Evolutionary conservation across 2,888 invertebrate genomes (phyloP).

Genomic region (Sussaba pulchella): DNA sequence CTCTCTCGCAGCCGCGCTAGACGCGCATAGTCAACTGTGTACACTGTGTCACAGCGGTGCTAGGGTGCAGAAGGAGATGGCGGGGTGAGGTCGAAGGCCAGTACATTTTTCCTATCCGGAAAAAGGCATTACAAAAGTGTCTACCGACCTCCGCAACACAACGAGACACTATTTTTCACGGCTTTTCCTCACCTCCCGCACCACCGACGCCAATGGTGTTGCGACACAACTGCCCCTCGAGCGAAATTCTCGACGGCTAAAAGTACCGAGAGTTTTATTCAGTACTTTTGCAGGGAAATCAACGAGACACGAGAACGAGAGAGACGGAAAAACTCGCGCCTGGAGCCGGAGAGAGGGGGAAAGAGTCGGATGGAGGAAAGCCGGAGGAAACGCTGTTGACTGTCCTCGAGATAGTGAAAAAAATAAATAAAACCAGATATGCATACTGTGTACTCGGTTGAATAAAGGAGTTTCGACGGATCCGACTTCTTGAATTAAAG

Average conservation of each 20-base stretch:
- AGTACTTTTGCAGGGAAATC: slow-evolving; percentile 71
- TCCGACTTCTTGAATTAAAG: slow-evolving; percentile 47
- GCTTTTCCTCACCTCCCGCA: slow-evolving; percentile 20
- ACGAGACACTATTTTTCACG: slow-evolving; percentile 52
- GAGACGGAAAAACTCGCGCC: slow-evolving; percentile 42
- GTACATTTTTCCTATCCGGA: slow-evolving; percentile 70
- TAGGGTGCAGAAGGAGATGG: no score
- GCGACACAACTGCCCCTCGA: slow-evolving; percentile 59
- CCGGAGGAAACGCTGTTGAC: slow-evolving; percentile 51
- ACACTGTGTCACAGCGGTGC: neutral
- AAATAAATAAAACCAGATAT: slow-evolving; percentile 26
- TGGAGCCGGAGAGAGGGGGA: neutral
- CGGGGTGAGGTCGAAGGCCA: slow-evolving; percentile 19
- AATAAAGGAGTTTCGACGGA: slow-evolving; percentile 35
- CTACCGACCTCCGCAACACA: slow-evolving; percentile 41
- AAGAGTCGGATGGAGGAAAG: neutral
- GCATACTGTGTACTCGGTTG: slow-evolving; percentile 2
- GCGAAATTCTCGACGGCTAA: slow-evolving; percentile 58
- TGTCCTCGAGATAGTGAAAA: slow-evolving; percentile 29
- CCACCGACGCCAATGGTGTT: slow-evolving; percentile 46
- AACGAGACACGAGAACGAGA: slow-evolving; percentile 49
- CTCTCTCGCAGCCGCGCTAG: slow-evolving; percentile 33
- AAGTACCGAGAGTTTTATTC: slow-evolving; percentile 76
- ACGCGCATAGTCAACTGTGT: slow-evolving; percentile 11
- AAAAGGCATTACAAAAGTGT: slow-evolving; percentile 70